A percentile compares a stretch with the other conserved stretches of the same genome.
Conservation (phyloP, 2,797 vertebrate species). For the Manis javanica region DNA sequence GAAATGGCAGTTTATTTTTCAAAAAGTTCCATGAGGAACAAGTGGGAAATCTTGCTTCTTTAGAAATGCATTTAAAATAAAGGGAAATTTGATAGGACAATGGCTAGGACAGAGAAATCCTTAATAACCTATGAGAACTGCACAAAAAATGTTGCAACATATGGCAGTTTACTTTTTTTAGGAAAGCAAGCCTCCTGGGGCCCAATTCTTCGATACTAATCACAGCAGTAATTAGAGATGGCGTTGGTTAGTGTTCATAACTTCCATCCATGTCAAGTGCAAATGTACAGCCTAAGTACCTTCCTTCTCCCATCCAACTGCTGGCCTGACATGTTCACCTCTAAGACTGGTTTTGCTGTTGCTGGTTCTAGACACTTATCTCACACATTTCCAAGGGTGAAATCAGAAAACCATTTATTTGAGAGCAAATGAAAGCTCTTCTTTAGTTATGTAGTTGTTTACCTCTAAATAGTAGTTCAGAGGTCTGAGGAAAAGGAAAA, state of each 20-base stretch:
- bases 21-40: conserved; percentile 76
- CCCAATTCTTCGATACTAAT: conserved; percentile 83
- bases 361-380: neutral
- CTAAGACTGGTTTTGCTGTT: neutral
- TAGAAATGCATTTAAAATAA: conserved; percentile 78
- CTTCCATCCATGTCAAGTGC: conserved; percentile 71
- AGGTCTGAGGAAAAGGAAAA: neutral
- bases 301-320: conserved; percentile 63
- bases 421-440: conserved; percentile 11
- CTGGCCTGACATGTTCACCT: neutral
- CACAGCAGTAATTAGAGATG: conserved; percentile 84
- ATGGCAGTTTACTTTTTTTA: conserved; percentile 82
- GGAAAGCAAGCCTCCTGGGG: conserved; percentile 80
- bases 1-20: conserved; percentile 77
- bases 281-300: conserved; percentile 68
- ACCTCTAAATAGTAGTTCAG: neutral
- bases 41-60: conserved; percentile 71
- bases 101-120: conserved; percentile 77
- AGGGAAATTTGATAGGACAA: conserved; percentile 78
- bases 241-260: conserved; percentile 80
- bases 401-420: neutral
- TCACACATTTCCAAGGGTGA: conserved; percentile 4
- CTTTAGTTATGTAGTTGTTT: conserved; percentile 34
- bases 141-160: conserved; percentile 79
- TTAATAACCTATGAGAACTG: conserved; percentile 76